Base-by-base conservation (phyloP, 2,888 invertebrate genomes). In the Acleris laterana region DNA sequence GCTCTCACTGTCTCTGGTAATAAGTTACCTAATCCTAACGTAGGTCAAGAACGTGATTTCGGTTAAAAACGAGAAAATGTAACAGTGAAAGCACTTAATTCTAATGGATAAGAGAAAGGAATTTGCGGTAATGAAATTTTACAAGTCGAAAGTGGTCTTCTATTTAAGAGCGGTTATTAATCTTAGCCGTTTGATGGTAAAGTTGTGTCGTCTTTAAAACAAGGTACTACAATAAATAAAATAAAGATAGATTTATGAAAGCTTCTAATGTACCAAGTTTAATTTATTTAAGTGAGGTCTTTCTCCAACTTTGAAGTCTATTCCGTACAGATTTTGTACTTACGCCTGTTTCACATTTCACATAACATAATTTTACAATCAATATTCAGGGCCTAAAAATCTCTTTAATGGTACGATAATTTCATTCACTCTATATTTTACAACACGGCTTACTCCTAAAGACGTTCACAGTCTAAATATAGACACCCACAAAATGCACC, bases 31-130 rank as follows among this genome's bases (percentile, higher is more conserved):
- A 74, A 70, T 73, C 72, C 32, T 62, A 66, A 67, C 84, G 78
- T 83, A 83, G 87, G 87, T 88, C 87, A 88, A 82, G 84, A 83
- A 75, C 83, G 72, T 71, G 70, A 69, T 69, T 63, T 62, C 62
- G 68, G 63, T 63, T 65, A 64, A 71, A 74, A 71, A 68, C 58
- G 52, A 51, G 68, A 63, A 53, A 69, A 66, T 67, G 63, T 70
- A 69, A 59, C 42, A 66, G 58, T 51, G 53, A 68, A 66, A 62
- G 66, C 62, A 62, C 62, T 66, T 66, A 62, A 66, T 66, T 66
- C 51, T 66, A 62, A 66, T 57, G 66, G 56, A 57, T 52, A 62
- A 66, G 66, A 62, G 66, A 66, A 66, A 66, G 66, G 66, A 57
- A 62, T 61, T 55, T 57, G 61, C 56, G 32, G 48, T 46, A 62